Evolutionary conservation across 2,888 invertebrate species (phyloP), one percentile per base, ranked within the genome.

Genomic region (Xestobium rufovillosum): DNA sequence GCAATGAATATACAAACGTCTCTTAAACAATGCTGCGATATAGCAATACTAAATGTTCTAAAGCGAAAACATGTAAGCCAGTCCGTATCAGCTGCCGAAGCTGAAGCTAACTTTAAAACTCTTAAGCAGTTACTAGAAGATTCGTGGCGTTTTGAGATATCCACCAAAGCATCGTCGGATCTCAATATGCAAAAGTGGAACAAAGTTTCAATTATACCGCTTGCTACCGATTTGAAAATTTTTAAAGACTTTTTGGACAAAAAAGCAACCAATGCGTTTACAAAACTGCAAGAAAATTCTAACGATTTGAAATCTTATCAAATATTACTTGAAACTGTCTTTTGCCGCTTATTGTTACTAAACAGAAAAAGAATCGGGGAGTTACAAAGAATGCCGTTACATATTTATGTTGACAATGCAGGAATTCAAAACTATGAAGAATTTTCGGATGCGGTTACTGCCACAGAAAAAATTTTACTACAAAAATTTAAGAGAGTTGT

Each of bases 401-500:
- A n/a, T 6, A 27, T 12, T 27, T 27, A 27, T 27, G 6, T 27
- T 27, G 28, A 27, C 9, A 11, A 27, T n/a, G n/a, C n/a, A n/a
- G 11, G 11, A n/a, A 11, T 10, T 8, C 6, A 27, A 11, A 27
- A 8, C 28, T 27, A 27, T 27, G 28, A 27, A 27, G 28, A 27
- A 12, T 27, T 27, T 27, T 4, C 28, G 11, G 4, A 29, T n/a
- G n/a, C n/a, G n/a, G n/a, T n/a, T n/a, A n/a, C n/a, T n/a, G n/a
- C n/a, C n/a, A n/a, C n/a, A n/a, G n/a, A n/a, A n/a, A n/a, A n/a
- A n/a, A n/a, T n/a, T 40, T 43, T 28, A 40, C 37, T 28, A 15
- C n/a, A 49, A 33, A 43, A 14, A 8, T 47, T 52, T 14, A 51
- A 52, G 41, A 38, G 51, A n/a, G n/a, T n/a, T n/a, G n/a, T n/a